Evolutionary conservation across 2,888 invertebrate species (phyloP).

Genomic region (Drosophila niveifrons): DNA sequence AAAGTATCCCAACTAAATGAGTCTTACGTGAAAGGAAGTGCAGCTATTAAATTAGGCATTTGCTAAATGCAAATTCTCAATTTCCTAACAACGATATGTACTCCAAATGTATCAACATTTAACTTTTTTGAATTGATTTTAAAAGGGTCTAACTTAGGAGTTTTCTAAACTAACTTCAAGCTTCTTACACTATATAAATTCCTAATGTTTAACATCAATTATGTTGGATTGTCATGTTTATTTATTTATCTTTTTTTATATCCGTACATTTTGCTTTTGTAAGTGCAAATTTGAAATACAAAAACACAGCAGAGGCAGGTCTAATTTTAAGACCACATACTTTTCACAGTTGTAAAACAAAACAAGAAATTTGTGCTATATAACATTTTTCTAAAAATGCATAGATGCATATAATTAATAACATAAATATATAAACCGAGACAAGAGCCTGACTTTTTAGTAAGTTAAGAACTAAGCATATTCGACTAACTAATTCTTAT

Average conservation of each 20-base stretch:
- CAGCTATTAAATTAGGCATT: not conserved
- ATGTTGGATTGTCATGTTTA: not conserved
- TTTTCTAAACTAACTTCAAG: not conserved
- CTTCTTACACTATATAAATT: not conserved
- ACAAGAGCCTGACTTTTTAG: too few species aligned
- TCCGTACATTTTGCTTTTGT: not conserved
- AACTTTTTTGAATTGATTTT: too few species aligned
- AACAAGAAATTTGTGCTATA: too few species aligned
- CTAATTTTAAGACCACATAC: not conserved
- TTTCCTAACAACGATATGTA: not conserved
- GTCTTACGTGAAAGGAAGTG: conserved; percentile 12
- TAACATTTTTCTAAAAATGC: too few species aligned
- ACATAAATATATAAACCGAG: too few species aligned
- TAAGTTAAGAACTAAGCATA: too few species aligned
- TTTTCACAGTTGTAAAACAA: not conserved
- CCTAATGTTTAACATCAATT: not conserved
- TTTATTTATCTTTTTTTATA: not conserved
- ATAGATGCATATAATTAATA: too few species aligned
- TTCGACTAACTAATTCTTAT: too few species aligned
- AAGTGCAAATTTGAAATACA: not conserved
- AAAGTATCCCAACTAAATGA: conserved; percentile 3
- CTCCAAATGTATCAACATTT: not conserved
- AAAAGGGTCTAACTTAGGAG: not conserved
- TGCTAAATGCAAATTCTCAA: not conserved
- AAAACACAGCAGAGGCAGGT: not conserved